Evolutionary conservation across 92 coral and sea anemone genomes (phyloP).

Genomic region (Zoanthus gigantus): DNA sequence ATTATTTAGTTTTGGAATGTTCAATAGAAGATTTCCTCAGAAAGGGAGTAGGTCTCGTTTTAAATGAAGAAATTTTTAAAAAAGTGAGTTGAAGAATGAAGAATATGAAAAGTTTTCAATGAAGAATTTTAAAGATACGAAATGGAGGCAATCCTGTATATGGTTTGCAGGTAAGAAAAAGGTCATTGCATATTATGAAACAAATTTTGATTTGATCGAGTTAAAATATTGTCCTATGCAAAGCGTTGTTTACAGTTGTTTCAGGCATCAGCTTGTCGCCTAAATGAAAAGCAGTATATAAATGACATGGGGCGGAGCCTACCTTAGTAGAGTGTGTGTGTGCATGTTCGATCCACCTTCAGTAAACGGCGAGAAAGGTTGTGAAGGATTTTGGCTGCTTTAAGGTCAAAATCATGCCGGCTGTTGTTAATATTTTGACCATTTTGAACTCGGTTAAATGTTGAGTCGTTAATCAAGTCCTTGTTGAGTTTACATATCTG

Average conservation of each 20-base stretch:
- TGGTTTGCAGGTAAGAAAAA: slow-evolving; percentile 37
- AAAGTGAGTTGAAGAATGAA: slow-evolving; percentile 26
- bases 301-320: too few species aligned
- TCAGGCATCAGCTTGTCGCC: too few species aligned
- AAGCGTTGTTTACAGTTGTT: not conserved
- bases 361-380: too few species aligned
- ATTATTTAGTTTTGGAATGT: slow-evolving; percentile 44
- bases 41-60: not conserved
- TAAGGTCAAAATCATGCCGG: too few species aligned
- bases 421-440: too few species aligned
- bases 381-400: too few species aligned
- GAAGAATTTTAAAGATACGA: slow-evolving; percentile 20
- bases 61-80: not conserved
- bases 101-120: not conserved
- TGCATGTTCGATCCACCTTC: too few species aligned
- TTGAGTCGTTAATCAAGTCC: too few species aligned
- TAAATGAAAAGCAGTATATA: too few species aligned
- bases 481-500: too few species aligned
- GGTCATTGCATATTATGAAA: not conserved
- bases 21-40: slow-evolving; percentile 29
- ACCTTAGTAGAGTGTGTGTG: too few species aligned
- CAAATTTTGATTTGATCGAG: not conserved
- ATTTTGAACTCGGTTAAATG: too few species aligned
- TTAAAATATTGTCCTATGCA: not conserved
- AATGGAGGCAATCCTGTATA: not conserved